A percentile compares a stretch with the other conserved stretches of the same genome.
Conservation (phyloP, 1,140 invertebrate species). For the Caenorhabditis briggsae region DNA sequence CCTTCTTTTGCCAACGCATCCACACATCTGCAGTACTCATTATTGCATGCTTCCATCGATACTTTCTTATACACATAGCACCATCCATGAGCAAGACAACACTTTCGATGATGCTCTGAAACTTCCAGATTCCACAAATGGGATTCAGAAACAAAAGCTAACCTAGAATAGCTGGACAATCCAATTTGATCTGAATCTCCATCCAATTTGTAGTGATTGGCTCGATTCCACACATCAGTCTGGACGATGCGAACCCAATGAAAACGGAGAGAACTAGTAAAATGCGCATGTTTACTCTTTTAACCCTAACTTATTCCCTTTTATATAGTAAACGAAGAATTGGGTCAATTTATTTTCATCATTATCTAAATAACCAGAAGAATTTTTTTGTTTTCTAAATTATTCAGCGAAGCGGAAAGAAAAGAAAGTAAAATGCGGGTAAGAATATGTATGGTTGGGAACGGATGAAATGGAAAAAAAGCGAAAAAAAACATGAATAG, state of each 20-base stretch:
- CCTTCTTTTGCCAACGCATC: conserved; percentile 22
- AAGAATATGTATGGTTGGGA: neutral
- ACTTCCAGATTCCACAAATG: neutral
- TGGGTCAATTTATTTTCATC: conserved; percentile 10
- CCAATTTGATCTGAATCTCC: conserved; percentile 19
- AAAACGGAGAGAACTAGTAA: neutral
- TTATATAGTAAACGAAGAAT: conserved; percentile 21
- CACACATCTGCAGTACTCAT: conserved; percentile 29
- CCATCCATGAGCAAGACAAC: conserved; percentile 30
- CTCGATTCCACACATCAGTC: conserved; percentile 51
- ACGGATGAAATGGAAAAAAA: neutral
- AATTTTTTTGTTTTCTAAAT: neutral
- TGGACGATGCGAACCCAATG: neutral
- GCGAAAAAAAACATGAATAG: neutral
- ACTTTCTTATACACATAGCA: conserved; percentile 15
- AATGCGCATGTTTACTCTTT: neutral
- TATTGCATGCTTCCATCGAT: conserved; percentile 29
- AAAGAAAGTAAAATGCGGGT: neutral
- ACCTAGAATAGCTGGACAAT: conserved; percentile 15
- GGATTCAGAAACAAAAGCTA: neutral
- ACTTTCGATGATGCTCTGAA: conserved; percentile 28
- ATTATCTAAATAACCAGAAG: neutral
- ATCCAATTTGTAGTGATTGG: conserved; percentile 37
- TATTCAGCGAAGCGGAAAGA: conserved; percentile 22
- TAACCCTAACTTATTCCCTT: neutral